Evolutionary conservation across 2,888 invertebrate genomes (phyloP).

Genomic region (Scaptomyza flava): DNA sequence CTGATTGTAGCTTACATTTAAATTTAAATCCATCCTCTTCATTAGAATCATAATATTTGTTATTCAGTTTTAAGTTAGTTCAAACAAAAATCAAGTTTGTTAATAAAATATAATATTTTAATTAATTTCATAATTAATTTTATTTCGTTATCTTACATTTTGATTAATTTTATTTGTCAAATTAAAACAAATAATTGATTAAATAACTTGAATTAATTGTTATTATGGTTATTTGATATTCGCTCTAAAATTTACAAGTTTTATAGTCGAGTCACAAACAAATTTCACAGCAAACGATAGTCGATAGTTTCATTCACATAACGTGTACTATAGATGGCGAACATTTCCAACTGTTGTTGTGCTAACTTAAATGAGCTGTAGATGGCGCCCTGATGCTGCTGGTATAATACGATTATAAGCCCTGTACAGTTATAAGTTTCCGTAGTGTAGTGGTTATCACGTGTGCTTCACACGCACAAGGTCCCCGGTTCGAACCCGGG

Average conservation of each 20-base stretch:
- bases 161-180: neutral
- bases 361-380: slow-evolving; percentile 1
- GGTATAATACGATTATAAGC: fast-evolving
- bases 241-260: no score
- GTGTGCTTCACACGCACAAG: slow-evolving; percentile 84
- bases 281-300: neutral
- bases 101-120: neutral
- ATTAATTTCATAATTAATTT: neutral
- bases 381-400: slow-evolving; percentile 36
- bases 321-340: slow-evolving; percentile 11
- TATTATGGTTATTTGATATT: no score
- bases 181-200: neutral
- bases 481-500: slow-evolving; percentile 84
- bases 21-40: slow-evolving; percentile 17
- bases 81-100: slow-evolving; percentile 15
- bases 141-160: no score
- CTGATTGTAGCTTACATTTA: slow-evolving; percentile 3
- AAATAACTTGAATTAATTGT: neutral
- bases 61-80: slow-evolving; percentile 63
- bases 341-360: neutral
- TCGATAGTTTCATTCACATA: neutral
- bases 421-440: slow-evolving; percentile 39
- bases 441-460: slow-evolving; percentile 84
- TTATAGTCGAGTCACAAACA: no score
- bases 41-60: slow-evolving; percentile 49